Conservation (phyloP, 2,797 vertebrate genomes). For the Gobio occitaniae region DNA sequence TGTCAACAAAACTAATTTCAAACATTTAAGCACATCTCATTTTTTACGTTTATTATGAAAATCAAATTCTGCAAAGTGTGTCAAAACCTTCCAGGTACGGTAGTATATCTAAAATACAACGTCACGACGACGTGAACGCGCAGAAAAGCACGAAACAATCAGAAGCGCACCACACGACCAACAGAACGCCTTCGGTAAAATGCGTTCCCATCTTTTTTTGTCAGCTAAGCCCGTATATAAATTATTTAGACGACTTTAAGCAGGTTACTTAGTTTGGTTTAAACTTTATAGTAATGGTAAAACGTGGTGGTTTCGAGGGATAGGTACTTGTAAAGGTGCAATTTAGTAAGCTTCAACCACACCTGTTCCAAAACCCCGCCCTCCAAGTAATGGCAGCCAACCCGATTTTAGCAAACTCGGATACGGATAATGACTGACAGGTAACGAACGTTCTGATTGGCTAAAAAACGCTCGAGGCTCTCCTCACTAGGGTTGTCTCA, state of each 20-base stretch:
- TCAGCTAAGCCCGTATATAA: not conserved
- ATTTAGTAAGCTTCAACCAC: not conserved
- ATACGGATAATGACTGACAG: not conserved
- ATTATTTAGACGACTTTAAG: not conserved
- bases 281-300: not conserved
- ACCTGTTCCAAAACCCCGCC: conserved; percentile 13
- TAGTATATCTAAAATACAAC: not conserved
- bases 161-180: not conserved
- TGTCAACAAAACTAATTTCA: not conserved
- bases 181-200: not conserved
- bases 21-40: not conserved
- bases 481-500: too few species aligned
- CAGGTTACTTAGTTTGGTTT: not conserved
- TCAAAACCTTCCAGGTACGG: not conserved
- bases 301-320: not conserved
- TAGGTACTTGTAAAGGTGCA: not conserved
- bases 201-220: not conserved
- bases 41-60: not conserved
- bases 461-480: not conserved
- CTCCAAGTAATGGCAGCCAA: not conserved
- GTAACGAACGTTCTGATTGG: not conserved
- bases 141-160: not conserved
- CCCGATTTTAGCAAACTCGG: not conserved
- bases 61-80: not conserved
- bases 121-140: not conserved